Percentiles rank a stretch among this genome's conserved stretches.
These are phyloP conservation scores for Muscicapa adusta DNA, from an alignment of 2,113 vertebrate species.

Conservation along the genomic window DNA sequence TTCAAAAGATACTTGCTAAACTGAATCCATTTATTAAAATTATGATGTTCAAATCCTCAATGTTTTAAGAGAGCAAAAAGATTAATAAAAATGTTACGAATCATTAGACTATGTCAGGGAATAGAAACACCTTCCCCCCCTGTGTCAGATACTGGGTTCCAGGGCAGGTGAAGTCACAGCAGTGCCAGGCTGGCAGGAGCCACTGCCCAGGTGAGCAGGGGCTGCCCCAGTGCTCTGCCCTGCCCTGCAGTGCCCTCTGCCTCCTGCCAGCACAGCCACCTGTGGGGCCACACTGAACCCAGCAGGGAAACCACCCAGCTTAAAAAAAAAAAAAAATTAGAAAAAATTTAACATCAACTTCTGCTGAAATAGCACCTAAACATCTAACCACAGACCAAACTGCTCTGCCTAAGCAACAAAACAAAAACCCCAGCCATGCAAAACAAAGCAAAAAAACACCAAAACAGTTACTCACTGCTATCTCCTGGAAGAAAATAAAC, in stretches of 20 bases:
- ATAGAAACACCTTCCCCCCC: neutral
- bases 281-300: neutral
- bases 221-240: neutral
- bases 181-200: neutral
- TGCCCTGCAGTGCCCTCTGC: constrained; percentile 18
- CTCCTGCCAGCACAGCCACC: neutral
- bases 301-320: neutral
- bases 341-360: neutral
- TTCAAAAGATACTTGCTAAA: neutral
- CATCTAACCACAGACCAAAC: neutral
- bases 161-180: neutral
- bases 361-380: neutral
- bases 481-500: neutral
- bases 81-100: neutral
- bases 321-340: neutral
- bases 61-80: neutral
- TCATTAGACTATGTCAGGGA: neutral
- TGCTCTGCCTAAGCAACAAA: neutral
- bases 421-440: neutral
- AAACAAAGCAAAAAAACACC: neutral
- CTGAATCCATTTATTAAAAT: neutral
- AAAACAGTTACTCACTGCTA: neutral
- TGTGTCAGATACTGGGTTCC: neutral
- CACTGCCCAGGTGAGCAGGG: neutral
- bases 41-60: neutral